These are phyloP conservation scores for Pristionchus entomophagus DNA, from an alignment of 2,888 invertebrate genomes.

Conservation along the genomic window DNA sequence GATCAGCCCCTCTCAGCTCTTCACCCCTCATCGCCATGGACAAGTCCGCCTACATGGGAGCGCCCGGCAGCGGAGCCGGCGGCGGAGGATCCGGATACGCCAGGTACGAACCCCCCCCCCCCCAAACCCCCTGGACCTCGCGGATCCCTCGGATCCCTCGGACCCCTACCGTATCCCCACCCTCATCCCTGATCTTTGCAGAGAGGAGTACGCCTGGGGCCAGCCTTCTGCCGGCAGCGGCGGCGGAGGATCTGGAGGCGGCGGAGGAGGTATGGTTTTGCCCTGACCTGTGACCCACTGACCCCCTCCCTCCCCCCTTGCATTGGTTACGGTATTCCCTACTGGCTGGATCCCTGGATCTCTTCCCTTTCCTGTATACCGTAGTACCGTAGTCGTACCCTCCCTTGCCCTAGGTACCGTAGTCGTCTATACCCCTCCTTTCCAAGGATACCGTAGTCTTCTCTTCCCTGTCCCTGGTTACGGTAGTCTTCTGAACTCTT, in stretches of 20 bases:
- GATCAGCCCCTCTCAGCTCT: conserved; percentile 28
- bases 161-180: not conserved
- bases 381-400: not conserved
- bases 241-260: not conserved
- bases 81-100: conserved; percentile 24
- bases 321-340: not conserved
- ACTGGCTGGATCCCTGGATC: not conserved
- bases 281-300: not conserved
- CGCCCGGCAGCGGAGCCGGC: not conserved
- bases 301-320: not conserved
- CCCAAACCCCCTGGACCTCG: not conserved
- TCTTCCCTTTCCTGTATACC: not conserved
- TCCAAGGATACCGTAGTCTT: not conserved
- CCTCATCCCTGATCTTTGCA: conserved; percentile 10
- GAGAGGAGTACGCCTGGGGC: conserved; percentile 39
- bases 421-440: too few species aligned
- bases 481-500: too few species aligned
- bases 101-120: conserved; percentile 1
- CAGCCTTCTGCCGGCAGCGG: not conserved
- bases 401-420: too few species aligned
- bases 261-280: not conserved
- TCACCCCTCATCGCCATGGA: not conserved
- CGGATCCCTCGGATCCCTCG: not conserved
- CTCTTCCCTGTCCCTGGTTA: not conserved
- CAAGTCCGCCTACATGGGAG: conserved; percentile 32